These are phyloP conservation scores for Nephila pilipes DNA, from an alignment of 1,140 invertebrate species.

Conservation along the genomic window DNA sequence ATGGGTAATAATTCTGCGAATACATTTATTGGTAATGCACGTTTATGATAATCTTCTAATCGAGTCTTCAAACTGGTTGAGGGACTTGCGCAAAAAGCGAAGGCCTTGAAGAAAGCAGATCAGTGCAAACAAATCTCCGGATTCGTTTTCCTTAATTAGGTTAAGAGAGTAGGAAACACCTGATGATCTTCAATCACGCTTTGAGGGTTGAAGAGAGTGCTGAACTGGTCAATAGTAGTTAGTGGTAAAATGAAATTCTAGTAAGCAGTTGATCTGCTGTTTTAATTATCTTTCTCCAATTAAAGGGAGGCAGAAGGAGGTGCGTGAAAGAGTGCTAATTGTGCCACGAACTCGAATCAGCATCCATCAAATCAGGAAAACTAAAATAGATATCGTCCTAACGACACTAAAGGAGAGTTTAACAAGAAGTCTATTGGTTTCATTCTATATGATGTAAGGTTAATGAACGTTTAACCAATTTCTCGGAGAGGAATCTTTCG, in stretches of 20 bases:
- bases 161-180: constrained; percentile 58
- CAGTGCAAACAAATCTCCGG: constrained; percentile 45
- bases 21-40: constrained; percentile 7
- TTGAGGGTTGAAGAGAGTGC: not conserved
- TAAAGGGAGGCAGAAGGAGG: constrained; percentile 34
- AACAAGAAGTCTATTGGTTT: constrained; percentile 51
- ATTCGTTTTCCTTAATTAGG: constrained; percentile 66
- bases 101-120: not conserved
- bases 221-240: constrained; percentile 73
- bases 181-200: constrained; percentile 68
- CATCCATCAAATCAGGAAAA: constrained; percentile 71
- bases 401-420: constrained; percentile 61
- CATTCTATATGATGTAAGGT: not conserved
- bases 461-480: constrained; percentile 51
- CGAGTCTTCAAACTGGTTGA: not conserved
- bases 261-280: constrained; percentile 68
- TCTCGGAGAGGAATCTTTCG: not conserved
- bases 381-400: constrained; percentile 64
- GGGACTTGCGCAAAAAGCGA: constrained; percentile 17
- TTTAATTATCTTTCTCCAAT: constrained; percentile 67
- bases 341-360: constrained; percentile 64
- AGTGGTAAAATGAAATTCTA: constrained; percentile 62
- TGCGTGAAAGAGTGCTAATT: constrained; percentile 61
- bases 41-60: not conserved
- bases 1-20: not conserved